A percentile compares a stretch with the other conserved stretches of the same genome.
Evolutionary conservation across 2,888 invertebrate genomes (phyloP).

Genomic region (Acronicta alni): DNA sequence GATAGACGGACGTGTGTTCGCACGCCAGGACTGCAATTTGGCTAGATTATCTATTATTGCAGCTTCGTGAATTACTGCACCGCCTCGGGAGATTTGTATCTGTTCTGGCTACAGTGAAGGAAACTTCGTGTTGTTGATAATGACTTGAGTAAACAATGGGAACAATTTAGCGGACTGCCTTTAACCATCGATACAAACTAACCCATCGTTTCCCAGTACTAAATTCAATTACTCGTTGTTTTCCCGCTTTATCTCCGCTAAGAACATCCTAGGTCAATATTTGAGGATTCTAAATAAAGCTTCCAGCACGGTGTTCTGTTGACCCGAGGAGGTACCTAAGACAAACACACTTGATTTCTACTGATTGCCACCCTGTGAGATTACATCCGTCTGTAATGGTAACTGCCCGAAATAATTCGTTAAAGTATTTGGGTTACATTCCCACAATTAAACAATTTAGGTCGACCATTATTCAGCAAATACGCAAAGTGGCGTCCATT

Average conservation of each 20-base stretch:
- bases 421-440: slow-evolving; percentile 61
- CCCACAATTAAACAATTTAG: slow-evolving; percentile 68
- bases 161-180: slow-evolving; percentile 75
- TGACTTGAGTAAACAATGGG: slow-evolving; percentile 73
- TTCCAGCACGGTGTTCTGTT: slow-evolving; percentile 63
- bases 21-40: slow-evolving; percentile 74
- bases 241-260: slow-evolving; percentile 73
- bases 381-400: slow-evolving; percentile 34
- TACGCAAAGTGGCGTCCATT: slow-evolving; percentile 61
- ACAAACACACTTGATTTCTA: slow-evolving; percentile 59
- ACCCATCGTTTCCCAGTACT: slow-evolving; percentile 70
- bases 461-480: slow-evolving; percentile 68
- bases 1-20: slow-evolving; percentile 58
- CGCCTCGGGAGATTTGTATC: slow-evolving; percentile 59
- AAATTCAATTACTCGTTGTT: slow-evolving; percentile 78
- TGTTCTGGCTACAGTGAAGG: slow-evolving; percentile 13
- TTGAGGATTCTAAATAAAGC: slow-evolving; percentile 72
- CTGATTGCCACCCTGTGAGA: slow-evolving; percentile 57
- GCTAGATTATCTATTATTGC: slow-evolving; percentile 77
- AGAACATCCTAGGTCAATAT: slow-evolving; percentile 83
- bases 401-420: slow-evolving; percentile 49
- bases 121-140: slow-evolving; percentile 67
- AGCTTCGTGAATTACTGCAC: slow-evolving; percentile 71
- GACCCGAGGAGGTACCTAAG: slow-evolving; percentile 48
- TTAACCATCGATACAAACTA: slow-evolving; percentile 80